Percentiles rank a stretch among this genome's conserved stretches.
phyloP scores from a whole-genome alignment of 2,797 vertebrate genomes.

The Pipistrellus pygmaeus region DNA sequence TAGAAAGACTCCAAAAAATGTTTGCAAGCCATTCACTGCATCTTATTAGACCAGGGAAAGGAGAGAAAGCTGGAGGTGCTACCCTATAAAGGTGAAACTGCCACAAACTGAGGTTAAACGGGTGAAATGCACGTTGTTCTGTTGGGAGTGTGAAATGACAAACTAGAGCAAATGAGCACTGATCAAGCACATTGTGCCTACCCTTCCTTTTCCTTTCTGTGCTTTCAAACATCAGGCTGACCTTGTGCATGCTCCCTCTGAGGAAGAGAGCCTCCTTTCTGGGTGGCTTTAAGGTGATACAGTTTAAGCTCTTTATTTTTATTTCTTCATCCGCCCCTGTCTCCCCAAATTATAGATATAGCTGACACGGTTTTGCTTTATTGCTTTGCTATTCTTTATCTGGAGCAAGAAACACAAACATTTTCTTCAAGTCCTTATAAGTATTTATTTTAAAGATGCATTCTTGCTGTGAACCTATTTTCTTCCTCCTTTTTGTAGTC shows the following conservation, averaged over 20 bases:
- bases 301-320: conserved; percentile 15
- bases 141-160: not conserved
- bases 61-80: not conserved
- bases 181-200: not conserved
- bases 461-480: not conserved
- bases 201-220: not conserved
- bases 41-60: not conserved
- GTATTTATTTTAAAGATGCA: conserved; percentile 33
- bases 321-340: not conserved
- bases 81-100: not conserved
- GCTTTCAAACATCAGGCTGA: not conserved
- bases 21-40: not conserved
- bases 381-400: not conserved
- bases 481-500: not conserved
- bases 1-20: not conserved
- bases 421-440: not conserved
- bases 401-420: not conserved
- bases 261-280: not conserved
- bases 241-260: not conserved
- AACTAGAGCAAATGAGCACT: not conserved
- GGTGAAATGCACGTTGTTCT: not conserved
- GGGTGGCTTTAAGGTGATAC: not conserved
- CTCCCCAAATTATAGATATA: not conserved
- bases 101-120: not conserved
- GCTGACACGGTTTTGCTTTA: conserved; percentile 6